Percentiles rank a stretch among this genome's conserved stretches.
phyloP scores from a whole-genome alignment of 2,888 invertebrate species.

The Chironomus tentans region DNA sequence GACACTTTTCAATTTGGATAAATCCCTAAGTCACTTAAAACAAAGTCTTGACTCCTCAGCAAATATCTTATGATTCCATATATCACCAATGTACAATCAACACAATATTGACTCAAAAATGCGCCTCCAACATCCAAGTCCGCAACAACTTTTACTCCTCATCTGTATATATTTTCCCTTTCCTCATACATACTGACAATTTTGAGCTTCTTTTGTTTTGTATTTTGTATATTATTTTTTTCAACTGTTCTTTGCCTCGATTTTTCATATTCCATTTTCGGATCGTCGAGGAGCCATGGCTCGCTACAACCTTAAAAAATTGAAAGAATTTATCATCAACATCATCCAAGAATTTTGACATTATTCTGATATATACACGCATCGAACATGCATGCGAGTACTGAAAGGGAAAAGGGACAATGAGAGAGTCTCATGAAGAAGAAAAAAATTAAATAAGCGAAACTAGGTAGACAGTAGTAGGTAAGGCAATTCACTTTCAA shows the following conservation, averaged over 20 bases:
- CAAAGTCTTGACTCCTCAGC: no score
- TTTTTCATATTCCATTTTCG: constrained; percentile 19
- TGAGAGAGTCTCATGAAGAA: background rate
- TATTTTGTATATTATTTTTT: background rate
- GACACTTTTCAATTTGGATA: no score
- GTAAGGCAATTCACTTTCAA: background rate
- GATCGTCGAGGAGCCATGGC: constrained; percentile 12
- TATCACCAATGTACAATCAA: no score
- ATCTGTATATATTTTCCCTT: no score
- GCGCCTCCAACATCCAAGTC: no score
- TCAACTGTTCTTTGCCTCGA: background rate
- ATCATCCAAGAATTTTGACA: constrained; percentile 22
- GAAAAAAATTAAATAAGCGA: background rate
- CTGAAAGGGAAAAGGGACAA: background rate
- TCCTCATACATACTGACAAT: background rate
- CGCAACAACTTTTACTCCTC: no score
- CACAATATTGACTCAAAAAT: no score
- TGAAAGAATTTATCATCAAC: constrained; percentile 26
- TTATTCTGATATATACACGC: background rate
- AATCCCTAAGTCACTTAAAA: no score
- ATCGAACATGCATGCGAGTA: background rate
- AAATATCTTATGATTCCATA: no score
- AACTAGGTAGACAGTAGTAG: background rate
- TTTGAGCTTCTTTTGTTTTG: background rate
- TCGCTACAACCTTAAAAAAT: constrained; percentile 20